Conservation (phyloP, 1,140 invertebrate species). For the Melitaea cinxia region DNA sequence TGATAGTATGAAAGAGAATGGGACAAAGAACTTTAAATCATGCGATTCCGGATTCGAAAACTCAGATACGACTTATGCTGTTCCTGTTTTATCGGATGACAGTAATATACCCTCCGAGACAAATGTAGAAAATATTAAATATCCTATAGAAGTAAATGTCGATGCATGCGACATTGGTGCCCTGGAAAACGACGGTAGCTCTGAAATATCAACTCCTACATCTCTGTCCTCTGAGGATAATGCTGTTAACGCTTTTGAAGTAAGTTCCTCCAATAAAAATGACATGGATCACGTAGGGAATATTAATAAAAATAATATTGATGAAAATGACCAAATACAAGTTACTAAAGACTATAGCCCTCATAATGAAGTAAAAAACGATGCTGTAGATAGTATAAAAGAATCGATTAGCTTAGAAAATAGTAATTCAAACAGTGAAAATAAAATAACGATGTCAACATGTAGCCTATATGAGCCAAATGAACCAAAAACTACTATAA, state of each 20-base stretch:
- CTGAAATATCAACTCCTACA: conserved; percentile 23
- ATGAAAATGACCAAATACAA: background rate
- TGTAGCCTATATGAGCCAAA: conserved; percentile 57
- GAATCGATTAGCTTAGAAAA: background rate
- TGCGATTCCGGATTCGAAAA: conserved; percentile 63
- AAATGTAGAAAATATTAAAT: conserved; percentile 22
- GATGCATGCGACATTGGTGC: background rate
- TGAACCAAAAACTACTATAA: conserved; percentile 35
- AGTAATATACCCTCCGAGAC: conserved; percentile 48
- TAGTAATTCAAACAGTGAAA: conserved; percentile 28
- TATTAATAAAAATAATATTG: background rate
- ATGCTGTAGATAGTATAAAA: conserved; percentile 8
- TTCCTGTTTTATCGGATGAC: conserved; percentile 42
- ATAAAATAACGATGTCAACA: conserved; percentile 52
- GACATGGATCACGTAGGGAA: background rate
- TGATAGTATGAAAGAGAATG: conserved; percentile 50
- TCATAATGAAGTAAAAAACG: background rate
- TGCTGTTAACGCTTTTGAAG: conserved; percentile 10
- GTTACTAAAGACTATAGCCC: background rate
- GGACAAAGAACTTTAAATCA: conserved; percentile 42
- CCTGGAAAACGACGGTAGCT: conserved; percentile 27
- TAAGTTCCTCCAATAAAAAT: conserved; percentile 5
- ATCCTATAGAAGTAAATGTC: background rate
- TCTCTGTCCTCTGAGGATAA: conserved; percentile 30
- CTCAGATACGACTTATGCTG: conserved; percentile 43